Base-by-base conservation (phyloP, 2,797 vertebrate species). In the Enteromius argenteus region DNA sequence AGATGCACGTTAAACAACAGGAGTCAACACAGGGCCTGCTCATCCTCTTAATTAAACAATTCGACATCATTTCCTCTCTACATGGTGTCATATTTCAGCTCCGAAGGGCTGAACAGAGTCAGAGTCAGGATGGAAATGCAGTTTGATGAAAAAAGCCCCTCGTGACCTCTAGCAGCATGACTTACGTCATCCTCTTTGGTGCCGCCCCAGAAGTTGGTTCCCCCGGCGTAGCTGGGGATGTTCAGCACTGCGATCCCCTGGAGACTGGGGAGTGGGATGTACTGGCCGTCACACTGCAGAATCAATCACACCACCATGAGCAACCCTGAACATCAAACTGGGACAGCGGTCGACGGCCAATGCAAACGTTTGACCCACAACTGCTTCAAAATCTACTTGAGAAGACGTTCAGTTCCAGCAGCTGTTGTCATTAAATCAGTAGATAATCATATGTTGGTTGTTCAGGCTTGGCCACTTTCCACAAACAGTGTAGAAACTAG, bases 141-240 rank as follows among this genome's bases (percentile, higher is more conserved):
- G 27, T 42, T 75, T 23, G 73, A 76, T 19, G 27, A 77, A 10
- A 37, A 58, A 68, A 66, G 30, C 0, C 19, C 19, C 56, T 13
- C 4, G 4, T 39, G 23, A 76, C 79, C 46, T 76, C 32, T 19
- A 37, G 35, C 15, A 35, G 90, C 60, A 44, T 27, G 68, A 97
- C 98, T 98, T 94, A 99, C 98, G 87, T 99, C 98, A 46, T 99
- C 97, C 89, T 99, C 98, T 91, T 99, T 99, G 84, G 98, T 99
- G 90, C 98, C 98, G 21, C 98, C 98, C 98, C 98, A 99, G 94
- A 99, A 99, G 93, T 99, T 99, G 86, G 97, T 99, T 84, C 98
- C 98, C 69, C 98, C 98, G 0, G 98, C 98, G 15, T 99, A 99
- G 91, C 98, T 99, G n/a, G 97, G 97, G 87, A 99, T 99, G 91